phyloP scores from a whole-genome alignment of 2,113 vertebrate species.

The Otis tarda region DNA sequence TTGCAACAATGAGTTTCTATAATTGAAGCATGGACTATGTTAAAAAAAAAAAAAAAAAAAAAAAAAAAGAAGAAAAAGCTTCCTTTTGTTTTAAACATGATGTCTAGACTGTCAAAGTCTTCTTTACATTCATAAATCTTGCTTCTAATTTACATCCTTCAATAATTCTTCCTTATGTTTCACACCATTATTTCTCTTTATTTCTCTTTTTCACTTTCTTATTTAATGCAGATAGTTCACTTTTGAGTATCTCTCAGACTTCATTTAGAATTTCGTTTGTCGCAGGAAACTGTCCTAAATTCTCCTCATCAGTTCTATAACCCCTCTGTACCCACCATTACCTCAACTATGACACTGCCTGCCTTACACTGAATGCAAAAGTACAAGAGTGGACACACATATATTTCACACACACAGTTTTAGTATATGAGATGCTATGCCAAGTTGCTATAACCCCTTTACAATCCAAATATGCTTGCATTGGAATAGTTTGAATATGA shows the following conservation, averaged over 20 bases:
- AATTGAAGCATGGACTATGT: neutral
- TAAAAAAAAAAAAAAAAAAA: neutral
- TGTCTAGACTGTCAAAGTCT: neutral
- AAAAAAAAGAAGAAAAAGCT: neutral
- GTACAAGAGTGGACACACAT: neutral
- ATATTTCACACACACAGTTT: neutral
- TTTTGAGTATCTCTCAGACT: neutral
- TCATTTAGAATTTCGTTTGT: neutral
- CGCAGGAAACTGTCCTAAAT: neutral
- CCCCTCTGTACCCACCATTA: neutral
- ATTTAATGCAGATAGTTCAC: neutral
- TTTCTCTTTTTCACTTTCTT: neutral
- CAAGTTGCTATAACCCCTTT: accelerated
- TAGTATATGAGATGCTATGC: neutral
- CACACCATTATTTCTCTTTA: neutral
- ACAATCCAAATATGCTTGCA: neutral
- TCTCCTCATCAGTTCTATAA: neutral
- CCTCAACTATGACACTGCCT: neutral
- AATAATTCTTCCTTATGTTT: neutral
- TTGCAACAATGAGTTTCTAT: neutral
- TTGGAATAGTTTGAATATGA: neutral
- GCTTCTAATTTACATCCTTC: neutral
- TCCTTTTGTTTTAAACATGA: neutral
- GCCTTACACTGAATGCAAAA: neutral
- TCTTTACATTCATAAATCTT: neutral